Evolutionary conservation across 1,140 invertebrate species (phyloP).

Genomic region (Tetragonula clypearis): DNA sequence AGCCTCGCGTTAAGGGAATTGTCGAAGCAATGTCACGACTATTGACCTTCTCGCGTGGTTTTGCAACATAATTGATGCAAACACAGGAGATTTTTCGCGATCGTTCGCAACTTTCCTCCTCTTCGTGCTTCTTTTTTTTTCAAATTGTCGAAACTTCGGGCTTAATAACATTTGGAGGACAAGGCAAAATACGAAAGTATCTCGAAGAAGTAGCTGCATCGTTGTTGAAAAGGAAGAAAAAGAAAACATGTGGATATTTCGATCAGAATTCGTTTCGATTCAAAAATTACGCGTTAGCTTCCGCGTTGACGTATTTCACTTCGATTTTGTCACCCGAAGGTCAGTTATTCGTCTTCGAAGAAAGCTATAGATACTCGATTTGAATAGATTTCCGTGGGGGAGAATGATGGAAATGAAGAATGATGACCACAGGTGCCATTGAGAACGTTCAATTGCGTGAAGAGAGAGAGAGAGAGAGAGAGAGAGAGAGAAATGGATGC

Average conservation of each 20-base stretch:
- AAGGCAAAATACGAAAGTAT: too few species aligned
- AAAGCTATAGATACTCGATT: neutral
- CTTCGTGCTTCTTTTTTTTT: conserved; percentile 15
- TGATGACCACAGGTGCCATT: conserved; percentile 34
- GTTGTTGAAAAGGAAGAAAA: neutral
- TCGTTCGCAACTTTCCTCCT: conserved; percentile 11
- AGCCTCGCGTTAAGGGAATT: neutral
- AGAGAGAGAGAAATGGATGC: conserved; percentile 3
- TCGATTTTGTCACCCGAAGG: neutral
- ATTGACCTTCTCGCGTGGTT: conserved; percentile 1
- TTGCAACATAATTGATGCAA: conserved; percentile 25
- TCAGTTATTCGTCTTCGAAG: neutral
- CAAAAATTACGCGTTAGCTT: neutral
- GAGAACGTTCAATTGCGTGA: neutral
- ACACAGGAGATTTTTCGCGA: conserved; percentile 33
- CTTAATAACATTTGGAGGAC: neutral
- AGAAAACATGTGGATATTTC: too few species aligned
- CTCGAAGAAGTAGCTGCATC: neutral
- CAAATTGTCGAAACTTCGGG: neutral
- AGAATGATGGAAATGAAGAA: conserved; percentile 8
- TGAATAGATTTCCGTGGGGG: neutral
- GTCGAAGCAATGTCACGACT: conserved; percentile 32
- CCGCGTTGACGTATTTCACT: neutral
- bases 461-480: neutral
- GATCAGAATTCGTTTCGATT: neutral